Percentiles rank a stretch among this genome's conserved stretches.
Evolutionary conservation across 2,888 invertebrate species (phyloP).

Genomic region (Pammene fasciana): DNA sequence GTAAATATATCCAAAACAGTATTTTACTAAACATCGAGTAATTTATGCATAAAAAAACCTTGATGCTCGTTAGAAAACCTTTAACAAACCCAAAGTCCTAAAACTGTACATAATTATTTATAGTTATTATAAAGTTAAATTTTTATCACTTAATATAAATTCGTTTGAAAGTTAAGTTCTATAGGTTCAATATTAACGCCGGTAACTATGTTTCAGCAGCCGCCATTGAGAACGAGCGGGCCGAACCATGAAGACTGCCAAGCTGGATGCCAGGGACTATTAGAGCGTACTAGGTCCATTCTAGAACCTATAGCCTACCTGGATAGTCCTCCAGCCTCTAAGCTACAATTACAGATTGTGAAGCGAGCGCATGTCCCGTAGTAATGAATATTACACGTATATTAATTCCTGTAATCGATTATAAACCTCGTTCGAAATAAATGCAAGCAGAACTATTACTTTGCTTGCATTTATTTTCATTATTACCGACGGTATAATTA

Average conservation of each 20-base stretch:
- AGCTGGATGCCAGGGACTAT: constrained; percentile 52
- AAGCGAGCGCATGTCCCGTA: constrained; percentile 49
- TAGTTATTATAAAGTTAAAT: background rate
- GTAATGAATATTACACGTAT: constrained; percentile 36
- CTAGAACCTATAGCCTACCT: constrained; percentile 27
- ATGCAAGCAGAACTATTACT: constrained; percentile 60
- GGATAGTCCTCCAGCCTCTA: constrained; percentile 41
- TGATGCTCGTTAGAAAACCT: too few species aligned
- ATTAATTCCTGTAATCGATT: constrained; percentile 40
- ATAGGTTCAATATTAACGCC: constrained; percentile 16
- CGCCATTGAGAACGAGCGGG: constrained; percentile 74
- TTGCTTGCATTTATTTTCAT: constrained; percentile 65
- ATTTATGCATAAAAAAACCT: too few species aligned
- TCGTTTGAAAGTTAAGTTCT: background rate
- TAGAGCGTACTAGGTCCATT: constrained; percentile 41
- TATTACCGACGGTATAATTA: constrained; percentile 48
- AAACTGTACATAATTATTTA: too few species aligned
- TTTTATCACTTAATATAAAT: constrained; percentile 15
- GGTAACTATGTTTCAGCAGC: constrained; percentile 62
- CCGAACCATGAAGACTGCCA: constrained; percentile 65
- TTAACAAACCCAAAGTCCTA: too few species aligned
- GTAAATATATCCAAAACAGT: too few species aligned
- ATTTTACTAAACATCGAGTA: too few species aligned
- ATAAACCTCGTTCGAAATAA: constrained; percentile 53
- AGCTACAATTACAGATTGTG: constrained; percentile 56